Conservation (phyloP, 1,140 invertebrate genomes). For the Bicyclus anynana region DNA sequence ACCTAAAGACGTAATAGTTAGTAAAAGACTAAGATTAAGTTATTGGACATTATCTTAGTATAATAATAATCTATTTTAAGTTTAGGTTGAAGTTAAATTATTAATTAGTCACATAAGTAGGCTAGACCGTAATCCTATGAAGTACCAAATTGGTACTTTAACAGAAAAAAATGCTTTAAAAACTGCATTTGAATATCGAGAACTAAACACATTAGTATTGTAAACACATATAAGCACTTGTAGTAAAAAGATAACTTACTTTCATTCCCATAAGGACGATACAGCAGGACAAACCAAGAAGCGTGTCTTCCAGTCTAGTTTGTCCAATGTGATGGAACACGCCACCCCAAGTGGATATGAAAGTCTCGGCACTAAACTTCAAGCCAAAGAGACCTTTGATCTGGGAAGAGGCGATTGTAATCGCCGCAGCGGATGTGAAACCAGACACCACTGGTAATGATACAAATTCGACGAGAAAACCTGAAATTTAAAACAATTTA, state of each 20-base stretch:
- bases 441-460: conserved; percentile 90
- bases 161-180: no score
- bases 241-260: conserved; percentile 62
- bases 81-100: no score
- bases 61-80: no score
- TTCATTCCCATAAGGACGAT: conserved; percentile 79
- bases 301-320: conserved; percentile 78
- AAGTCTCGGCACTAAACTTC: conserved; percentile 79
- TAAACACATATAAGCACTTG: no score
- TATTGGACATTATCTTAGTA: no score
- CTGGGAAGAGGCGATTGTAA: conserved; percentile 90
- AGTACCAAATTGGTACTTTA: no score
- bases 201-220: no score
- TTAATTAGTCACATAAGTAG: no score
- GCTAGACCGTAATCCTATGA: no score
- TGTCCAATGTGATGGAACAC: conserved; percentile 76
- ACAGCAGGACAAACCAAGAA: conserved; percentile 82
- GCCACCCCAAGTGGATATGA: conserved; percentile 79
- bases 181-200: no score
- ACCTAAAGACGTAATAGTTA: no score
- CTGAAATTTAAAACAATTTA: conserved; percentile 65
- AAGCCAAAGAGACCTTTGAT: conserved; percentile 86
- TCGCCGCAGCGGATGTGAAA: conserved; percentile 91
- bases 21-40: no score
- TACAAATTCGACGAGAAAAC: conserved; percentile 92